Percentiles rank a stretch among this genome's conserved stretches.
phyloP scores from a whole-genome alignment of 2,888 invertebrate species.

The Pterostichus madidus region DNA sequence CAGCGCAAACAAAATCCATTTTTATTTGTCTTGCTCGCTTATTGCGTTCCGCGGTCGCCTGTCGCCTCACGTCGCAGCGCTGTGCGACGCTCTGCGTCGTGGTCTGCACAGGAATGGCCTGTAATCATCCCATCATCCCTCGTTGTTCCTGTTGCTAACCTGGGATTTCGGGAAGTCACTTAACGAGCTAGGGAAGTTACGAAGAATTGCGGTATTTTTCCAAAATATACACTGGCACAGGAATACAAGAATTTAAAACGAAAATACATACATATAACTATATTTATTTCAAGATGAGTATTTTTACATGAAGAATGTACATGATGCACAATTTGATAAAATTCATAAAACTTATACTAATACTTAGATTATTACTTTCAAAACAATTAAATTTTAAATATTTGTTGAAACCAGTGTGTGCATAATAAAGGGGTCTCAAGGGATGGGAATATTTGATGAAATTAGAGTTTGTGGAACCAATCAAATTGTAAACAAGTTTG shows the following conservation, averaged over 20 bases:
- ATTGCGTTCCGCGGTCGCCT: conserved; percentile 52
- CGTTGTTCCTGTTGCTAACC: conserved; percentile 6
- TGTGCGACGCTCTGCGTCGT: neutral
- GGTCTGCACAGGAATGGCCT: conserved; percentile 48
- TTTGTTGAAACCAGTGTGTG: neutral
- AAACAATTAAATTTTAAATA: neutral
- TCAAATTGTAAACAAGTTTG: conserved; percentile 50
- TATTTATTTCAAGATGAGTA: no score
- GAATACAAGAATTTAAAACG: neutral
- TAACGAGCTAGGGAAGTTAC: conserved; percentile 4
- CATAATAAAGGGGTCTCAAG: neutral
- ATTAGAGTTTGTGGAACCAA: conserved; percentile 31
- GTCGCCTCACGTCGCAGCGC: neutral
- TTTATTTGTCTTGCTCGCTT: conserved; percentile 53
- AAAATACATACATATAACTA: neutral
- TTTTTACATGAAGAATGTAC: no score
- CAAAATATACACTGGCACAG: neutral
- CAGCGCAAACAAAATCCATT: conserved; percentile 60
- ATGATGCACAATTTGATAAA: no score
- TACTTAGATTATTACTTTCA: no score
- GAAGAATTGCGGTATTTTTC: neutral
- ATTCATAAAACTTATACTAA: no score
- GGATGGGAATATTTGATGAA: conserved; percentile 27
- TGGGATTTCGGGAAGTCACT: conserved; percentile 2
- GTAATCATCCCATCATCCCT: neutral